phyloP scores from a whole-genome alignment of 2,888 invertebrate genomes.

The Zaprionus lineosus region DNA sequence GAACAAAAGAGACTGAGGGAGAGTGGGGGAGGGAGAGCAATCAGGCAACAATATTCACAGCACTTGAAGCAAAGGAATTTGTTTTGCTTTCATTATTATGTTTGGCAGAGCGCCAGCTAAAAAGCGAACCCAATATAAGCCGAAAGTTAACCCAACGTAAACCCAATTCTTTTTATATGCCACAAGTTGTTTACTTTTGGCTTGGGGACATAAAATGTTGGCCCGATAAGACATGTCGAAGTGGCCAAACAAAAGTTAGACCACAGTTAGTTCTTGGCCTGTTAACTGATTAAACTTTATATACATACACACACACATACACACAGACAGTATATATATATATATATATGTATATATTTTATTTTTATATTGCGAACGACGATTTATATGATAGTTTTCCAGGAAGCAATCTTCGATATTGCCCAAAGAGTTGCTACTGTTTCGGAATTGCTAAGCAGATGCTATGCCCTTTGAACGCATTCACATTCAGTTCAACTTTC shows the following conservation, averaged over 20 bases:
- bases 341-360: neutral
- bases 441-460: too few species aligned
- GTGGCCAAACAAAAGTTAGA: slow-evolving; percentile 19
- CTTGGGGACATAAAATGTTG: slow-evolving; percentile 19
- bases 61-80: slow-evolving; percentile 14
- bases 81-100: slow-evolving; percentile 18
- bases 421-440: too few species aligned
- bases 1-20: neutral
- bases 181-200: slow-evolving; percentile 48
- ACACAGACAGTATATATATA: neutral
- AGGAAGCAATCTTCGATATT: too few species aligned
- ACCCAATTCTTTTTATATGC: slow-evolving; percentile 23
- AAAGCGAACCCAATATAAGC: neutral
- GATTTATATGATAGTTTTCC: too few species aligned
- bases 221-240: slow-evolving; percentile 44
- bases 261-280: slow-evolving; percentile 2
- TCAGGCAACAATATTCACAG: slow-evolving; percentile 2
- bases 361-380: neutral
- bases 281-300: slow-evolving; percentile 34
- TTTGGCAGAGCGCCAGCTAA: slow-evolving; percentile 39
- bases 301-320: neutral
- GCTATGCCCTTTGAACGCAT: neutral
- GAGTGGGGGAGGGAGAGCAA: neutral
- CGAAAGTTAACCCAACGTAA: neutral
- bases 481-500: slow-evolving; percentile 23